Base-by-base conservation (phyloP, 2,113 vertebrate species). In the Mormyrus iriodes region DNA sequence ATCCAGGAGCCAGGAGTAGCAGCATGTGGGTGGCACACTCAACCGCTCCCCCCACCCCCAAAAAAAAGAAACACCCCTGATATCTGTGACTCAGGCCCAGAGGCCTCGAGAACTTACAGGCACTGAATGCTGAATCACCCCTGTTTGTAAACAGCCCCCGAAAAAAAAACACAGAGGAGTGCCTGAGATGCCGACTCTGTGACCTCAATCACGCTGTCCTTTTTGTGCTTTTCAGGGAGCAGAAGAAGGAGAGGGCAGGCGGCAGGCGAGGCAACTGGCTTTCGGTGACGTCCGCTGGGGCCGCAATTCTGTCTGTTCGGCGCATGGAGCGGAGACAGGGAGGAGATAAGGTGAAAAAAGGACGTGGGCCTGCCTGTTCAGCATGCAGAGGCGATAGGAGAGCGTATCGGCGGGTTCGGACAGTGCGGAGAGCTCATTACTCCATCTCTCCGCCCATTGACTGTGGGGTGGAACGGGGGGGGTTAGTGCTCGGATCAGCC, bases 401-500 rank as follows among this genome's bases (percentile, higher is more conserved):
- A 86, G 51, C 51, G 5, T 6, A 15, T 19, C 15, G n/a, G 51
- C 44, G 5, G 51, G 49, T 35, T 24, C 12, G 27, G 51, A 35
- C 48, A 35, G 52, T 13, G 51, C 17, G 3, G 46, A 51, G 31
- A 88, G 69, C 24, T 52, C 69, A 19, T 88, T 53, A 88, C 48
- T 52, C 48, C 19, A n/a, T 65, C 48, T 35, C 85, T 39, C 48
- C 17, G 31, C 85, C 48, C 51, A 19, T 15, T 39, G 85, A 35
- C 48, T 86, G 51, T 1, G 0, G 35, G 35, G 73, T 31, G 31
- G 31, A 21, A 5, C 17, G 53, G 53, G 15, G 8, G 19, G 48
- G 1, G 48, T 89, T 88, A 65, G 88, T 65, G 39, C 53, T 51
- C 65, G 87, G 92, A 92, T 90, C 90, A 90, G 86, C 88, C 89